Evolutionary conservation across 2,888 invertebrate species (phyloP).

Genomic region (Colostygia pectinataria): DNA sequence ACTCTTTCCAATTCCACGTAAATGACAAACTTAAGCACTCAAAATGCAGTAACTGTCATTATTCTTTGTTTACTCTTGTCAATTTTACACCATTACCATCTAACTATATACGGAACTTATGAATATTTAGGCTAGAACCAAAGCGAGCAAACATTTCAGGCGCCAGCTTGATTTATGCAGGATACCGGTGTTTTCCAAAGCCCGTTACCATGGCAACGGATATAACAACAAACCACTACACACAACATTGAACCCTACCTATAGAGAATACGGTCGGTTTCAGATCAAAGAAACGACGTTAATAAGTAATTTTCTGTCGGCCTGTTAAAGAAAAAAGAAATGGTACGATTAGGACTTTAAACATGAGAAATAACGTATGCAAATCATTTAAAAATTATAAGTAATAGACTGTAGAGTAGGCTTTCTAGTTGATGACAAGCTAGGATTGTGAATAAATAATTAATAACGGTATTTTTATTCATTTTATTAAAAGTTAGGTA

Average conservation of each 20-base stretch:
- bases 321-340: constrained; percentile 26
- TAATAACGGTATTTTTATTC: no score
- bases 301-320: constrained; percentile 32
- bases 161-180: constrained; percentile 34
- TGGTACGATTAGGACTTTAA: constrained; percentile 18
- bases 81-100: constrained; percentile 1
- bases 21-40: neutral
- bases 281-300: constrained; percentile 8
- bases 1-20: no score
- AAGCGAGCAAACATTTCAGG: constrained; percentile 38
- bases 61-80: constrained; percentile 6
- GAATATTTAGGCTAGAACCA: constrained; percentile 30
- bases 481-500: no score
- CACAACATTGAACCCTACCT: constrained; percentile 23
- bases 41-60: constrained; percentile 1
- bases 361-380: constrained; percentile 20
- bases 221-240: constrained; percentile 44
- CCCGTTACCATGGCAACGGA: constrained; percentile 51
- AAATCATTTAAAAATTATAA: neutral
- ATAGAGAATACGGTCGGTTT: neutral
- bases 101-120: constrained; percentile 25
- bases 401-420: neutral
- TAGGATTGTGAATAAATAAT: neutral
- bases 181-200: constrained; percentile 33
- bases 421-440: constrained; percentile 2